Percentiles rank a stretch among this genome's conserved stretches.
These are phyloP conservation scores for Aspidiotus rigidus DNA, from an alignment of 2,888 invertebrate species.

Conservation along the genomic window DNA sequence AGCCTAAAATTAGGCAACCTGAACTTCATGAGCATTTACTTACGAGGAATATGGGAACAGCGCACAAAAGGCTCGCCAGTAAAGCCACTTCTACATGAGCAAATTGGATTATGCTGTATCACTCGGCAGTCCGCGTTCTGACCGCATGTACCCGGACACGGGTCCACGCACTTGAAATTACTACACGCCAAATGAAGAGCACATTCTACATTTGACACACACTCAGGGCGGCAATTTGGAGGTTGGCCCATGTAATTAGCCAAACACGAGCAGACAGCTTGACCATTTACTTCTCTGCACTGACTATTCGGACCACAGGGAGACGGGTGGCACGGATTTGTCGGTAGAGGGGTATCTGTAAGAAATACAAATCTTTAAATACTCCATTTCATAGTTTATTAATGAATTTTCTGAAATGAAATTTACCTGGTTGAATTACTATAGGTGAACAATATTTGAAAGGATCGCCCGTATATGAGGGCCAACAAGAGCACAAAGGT, in stretches of 20 bases:
- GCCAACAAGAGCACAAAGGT: constrained; percentile 45
- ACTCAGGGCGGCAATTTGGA: constrained; percentile 49
- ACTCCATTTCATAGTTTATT: too few species aligned
- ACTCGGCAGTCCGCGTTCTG: constrained; percentile 44
- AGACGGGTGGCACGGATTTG: constrained; percentile 42
- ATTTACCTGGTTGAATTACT: constrained; percentile 31
- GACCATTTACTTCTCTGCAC: constrained; percentile 49
- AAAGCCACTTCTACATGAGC: constrained; percentile 44
- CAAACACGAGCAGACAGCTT: constrained; percentile 71
- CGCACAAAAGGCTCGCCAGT: constrained; percentile 41
- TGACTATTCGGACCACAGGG: constrained; percentile 48
- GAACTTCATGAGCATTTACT: constrained; percentile 17
- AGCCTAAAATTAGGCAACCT: too few species aligned
- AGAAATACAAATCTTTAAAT: background rate
- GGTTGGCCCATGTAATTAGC: constrained; percentile 65
- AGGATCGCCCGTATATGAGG: constrained; percentile 45
- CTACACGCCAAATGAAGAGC: constrained; percentile 52
- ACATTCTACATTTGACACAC: constrained; percentile 45
- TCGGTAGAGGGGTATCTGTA: constrained; percentile 10
- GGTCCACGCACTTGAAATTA: constrained; percentile 45
- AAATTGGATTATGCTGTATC: constrained; percentile 47
- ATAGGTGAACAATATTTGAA: constrained; percentile 41
- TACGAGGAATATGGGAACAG: constrained; percentile 38
- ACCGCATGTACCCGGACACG: constrained; percentile 43
- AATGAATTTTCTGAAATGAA: background rate